Base-by-base conservation (phyloP, 2,888 invertebrate genomes). In the Drosophila pullipes region DNA sequence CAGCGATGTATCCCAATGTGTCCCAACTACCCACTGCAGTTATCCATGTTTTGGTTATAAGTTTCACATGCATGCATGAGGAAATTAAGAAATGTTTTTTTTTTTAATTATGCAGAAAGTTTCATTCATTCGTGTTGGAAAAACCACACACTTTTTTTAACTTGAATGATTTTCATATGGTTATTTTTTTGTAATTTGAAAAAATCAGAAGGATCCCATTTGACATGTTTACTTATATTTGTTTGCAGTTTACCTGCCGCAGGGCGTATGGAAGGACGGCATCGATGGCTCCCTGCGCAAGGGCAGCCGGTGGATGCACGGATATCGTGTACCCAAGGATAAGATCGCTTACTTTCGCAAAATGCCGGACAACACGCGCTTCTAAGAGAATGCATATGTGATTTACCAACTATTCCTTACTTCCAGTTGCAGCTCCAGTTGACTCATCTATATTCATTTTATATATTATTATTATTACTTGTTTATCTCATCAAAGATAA, bases 241-340 rank as follows among this genome's bases (percentile, higher is more conserved):
- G 9, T 7, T 67, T 69, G 4, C 91, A 95, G 97, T 99, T 68
- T 98, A 98, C 91, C 94, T 98, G 35, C 98, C 98, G 0, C 96
- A 96, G 33, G 99, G 98, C 0, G 96, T 97, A 0, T 99, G 99
- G 99, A 96, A 96, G 90, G 98, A 98, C 91, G 98, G 98, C 18
- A 97, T 97, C 82, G 97, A 97, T 92, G 96, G 96, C 0, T 97
- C 97, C 31, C 94, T 97, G 50, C 95, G 97, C 41, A 97, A 98
- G 90, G 98, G 98, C 1, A 97, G 96, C 79, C 95, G 98, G 74
- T 98, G 98, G 98, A 96, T 98, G 91, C 97, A 98, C 91, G 96
- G 96, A 89, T 98, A 98, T 92, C 95, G 95, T 83, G 97, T 97
- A 13, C 96, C 96, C 13, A 95, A 96, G 63, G 95, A 97, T 82